These are phyloP conservation scores for Drosophila rubida DNA, from an alignment of 2,888 invertebrate species.

Conservation along the genomic window DNA sequence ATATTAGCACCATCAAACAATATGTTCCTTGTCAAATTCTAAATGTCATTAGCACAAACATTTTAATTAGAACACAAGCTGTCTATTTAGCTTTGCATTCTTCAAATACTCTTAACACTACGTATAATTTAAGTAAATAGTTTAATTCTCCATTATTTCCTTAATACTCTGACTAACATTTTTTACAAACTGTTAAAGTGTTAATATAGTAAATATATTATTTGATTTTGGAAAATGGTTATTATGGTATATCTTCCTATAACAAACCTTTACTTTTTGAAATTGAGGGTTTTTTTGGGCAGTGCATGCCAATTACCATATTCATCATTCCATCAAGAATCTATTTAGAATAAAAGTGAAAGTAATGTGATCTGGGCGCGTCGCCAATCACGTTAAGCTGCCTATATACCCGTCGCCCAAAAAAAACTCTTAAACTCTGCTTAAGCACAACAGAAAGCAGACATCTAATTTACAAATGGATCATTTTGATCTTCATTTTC, in stretches of 20 bases:
- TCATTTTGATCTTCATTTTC: constrained; percentile 45
- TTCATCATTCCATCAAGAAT: neutral
- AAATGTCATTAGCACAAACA: neutral
- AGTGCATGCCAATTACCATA: neutral
- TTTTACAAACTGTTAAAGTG: neutral
- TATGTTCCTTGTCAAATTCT: neutral
- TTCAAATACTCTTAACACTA: neutral
- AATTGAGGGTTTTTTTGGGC: neutral
- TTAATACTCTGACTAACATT: neutral
- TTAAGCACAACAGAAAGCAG: constrained; percentile 18
- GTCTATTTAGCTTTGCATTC: neutral
- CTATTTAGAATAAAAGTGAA: constrained; percentile 2
- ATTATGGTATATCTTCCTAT: too few relatives aligned
- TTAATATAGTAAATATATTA: too few relatives aligned
- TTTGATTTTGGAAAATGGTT: too few relatives aligned
- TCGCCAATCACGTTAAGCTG: neutral
- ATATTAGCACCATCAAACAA: constrained; percentile 17
- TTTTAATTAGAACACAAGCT: neutral
- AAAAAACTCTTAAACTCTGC: constrained; percentile 10
- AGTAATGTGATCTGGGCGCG: neutral
- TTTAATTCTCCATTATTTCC: neutral
- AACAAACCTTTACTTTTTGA: too few relatives aligned
- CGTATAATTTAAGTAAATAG: neutral
- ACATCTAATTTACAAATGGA: constrained; percentile 50
- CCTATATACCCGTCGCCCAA: constrained; percentile 1